Conservation (phyloP, 2,113 vertebrate species). For the Rhinoptilus africanus region DNA sequence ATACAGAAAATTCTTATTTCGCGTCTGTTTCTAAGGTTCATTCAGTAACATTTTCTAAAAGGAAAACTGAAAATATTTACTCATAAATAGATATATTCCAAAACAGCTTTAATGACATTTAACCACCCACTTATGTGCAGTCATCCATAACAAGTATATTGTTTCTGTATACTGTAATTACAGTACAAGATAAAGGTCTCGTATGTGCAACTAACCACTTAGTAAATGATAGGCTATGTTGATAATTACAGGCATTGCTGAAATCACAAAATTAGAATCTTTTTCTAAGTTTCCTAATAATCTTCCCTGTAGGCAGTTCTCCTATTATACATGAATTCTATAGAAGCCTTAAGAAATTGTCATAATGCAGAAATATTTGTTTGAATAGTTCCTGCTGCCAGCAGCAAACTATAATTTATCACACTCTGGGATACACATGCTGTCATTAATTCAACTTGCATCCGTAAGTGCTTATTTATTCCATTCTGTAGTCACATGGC, state of each 20-base stretch:
- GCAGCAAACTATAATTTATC: constrained; percentile 26
- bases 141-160: not conserved
- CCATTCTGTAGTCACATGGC: not conserved
- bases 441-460: constrained; percentile 26
- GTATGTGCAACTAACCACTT: constrained; percentile 24
- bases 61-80: constrained; percentile 6
- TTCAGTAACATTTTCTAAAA: not conserved
- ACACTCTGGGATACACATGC: not conserved
- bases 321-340: not conserved
- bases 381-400: constrained; percentile 40
- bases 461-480: not conserved
- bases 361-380: constrained; percentile 42
- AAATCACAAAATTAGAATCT: constrained; percentile 51
- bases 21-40: not conserved
- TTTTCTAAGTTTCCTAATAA: constrained; percentile 35
- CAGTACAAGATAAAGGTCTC: constrained; percentile 38
- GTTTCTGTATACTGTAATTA: constrained; percentile 51
- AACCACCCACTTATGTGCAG: not conserved
- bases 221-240: constrained; percentile 40
- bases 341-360: not conserved
- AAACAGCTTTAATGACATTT: constrained; percentile 3
- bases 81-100: not conserved
- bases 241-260: constrained; percentile 49
- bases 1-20: not conserved
- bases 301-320: constrained; percentile 27